Evolutionary conservation across 1,140 invertebrate genomes (phyloP), one percentile per base, ranked within the genome.

Genomic region (Aphaenogaster rudis): DNA sequence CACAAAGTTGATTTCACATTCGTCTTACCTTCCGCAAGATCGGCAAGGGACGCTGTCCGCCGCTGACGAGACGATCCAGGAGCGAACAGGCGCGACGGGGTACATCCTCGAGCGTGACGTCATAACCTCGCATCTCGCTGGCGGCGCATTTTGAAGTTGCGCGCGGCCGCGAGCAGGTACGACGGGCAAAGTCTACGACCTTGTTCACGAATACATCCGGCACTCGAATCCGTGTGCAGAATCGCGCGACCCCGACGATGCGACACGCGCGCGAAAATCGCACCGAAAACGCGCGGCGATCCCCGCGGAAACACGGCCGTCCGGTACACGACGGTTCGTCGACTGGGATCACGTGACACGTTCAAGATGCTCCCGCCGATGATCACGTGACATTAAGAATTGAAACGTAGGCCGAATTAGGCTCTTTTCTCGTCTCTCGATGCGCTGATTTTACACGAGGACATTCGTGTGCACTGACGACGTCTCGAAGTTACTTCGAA

Each of bases 281-380:
- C 52, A 21, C 28, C 1, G 11, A n/a, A 66, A 66, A 48, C 13
- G 28, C 33, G 11, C 39, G 28, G 28, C 28, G 28, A 28, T n/a
- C 52, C 8, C 17, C 9, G 21, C 67, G 67, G 52, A 1, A 52
- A 15, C 21, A 33, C 21, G 5, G 45, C 33, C 63, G 61, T 48
- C 48, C 48, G 13, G 61, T 36, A 17, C 42, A n/a, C 7, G 11
- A 13, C 21, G n/a, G 3, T 72, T n/a, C 15, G 50, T 72, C 39
- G 11, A 28, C 9, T 45, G 7, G 3, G 2, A 17, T 82, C 79
- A 82, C 48, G 66, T 36, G 39, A 72, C 21, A n/a, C 17, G 13
- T 79, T 79, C 74, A 33, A 78, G 74, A 64, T 11, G 59, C 36
- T 67, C 33, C 48, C 63, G 78, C 33, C 63, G n/a, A 4, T 39